phyloP scores from a whole-genome alignment of 2,797 vertebrate species.

The Jordanella pulchra region DNA sequence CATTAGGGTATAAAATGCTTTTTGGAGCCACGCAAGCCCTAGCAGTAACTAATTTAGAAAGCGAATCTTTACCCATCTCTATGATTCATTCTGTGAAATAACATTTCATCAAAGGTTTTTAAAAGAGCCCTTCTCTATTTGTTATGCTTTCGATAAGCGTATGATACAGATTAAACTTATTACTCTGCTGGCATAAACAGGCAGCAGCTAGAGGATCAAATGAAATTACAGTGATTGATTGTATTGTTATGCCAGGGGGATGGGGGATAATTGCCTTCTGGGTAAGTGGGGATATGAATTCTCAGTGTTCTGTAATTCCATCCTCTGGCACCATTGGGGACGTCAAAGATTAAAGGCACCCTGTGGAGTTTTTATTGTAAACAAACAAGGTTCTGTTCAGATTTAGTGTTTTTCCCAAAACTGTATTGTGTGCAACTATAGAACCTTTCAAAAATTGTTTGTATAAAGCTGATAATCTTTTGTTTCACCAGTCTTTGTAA shows the following conservation, averaged over 20 bases:
- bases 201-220: constrained; percentile 81
- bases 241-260: constrained; percentile 82
- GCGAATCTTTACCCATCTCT: constrained; percentile 75
- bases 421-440: constrained; percentile 23
- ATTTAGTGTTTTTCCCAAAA: constrained; percentile 48
- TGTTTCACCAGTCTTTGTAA: not conserved
- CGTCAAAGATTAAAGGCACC: constrained; percentile 75
- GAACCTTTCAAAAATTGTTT: constrained; percentile 29
- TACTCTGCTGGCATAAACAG: constrained; percentile 82
- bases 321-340: constrained; percentile 75
- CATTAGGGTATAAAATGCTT: constrained; percentile 77
- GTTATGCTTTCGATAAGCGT: constrained; percentile 78
- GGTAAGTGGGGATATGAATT: constrained; percentile 80
- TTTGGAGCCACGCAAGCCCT: constrained; percentile 64
- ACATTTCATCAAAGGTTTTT: constrained; percentile 83
- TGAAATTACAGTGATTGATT: constrained; percentile 84
- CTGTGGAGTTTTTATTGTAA: constrained; percentile 74
- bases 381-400: constrained; percentile 68
- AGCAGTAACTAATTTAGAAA: constrained; percentile 81
- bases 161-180: constrained; percentile 85
- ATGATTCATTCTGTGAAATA: constrained; percentile 82
- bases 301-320: constrained; percentile 79
- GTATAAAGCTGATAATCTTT: constrained; percentile 3
- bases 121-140: constrained; percentile 74
- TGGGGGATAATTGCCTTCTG: constrained; percentile 79